Evolutionary conservation across 1,140 invertebrate species (phyloP).

Genomic region (Scaptomyza graminum): DNA sequence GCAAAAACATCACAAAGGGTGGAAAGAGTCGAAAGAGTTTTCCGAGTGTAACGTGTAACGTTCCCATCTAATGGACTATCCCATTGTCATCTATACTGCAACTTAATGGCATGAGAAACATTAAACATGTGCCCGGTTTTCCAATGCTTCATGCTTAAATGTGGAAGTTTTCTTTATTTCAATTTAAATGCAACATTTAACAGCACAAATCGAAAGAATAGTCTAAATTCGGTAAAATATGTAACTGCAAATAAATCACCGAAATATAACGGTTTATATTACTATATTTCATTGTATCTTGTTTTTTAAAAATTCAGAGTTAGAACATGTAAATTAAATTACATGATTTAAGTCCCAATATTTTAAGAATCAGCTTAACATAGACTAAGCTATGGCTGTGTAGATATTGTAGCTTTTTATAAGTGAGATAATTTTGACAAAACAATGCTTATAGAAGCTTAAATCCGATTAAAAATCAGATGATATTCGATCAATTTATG

Average conservation of each 20-base stretch:
- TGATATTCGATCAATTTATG: too few relatives aligned
- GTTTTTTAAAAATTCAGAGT: too few relatives aligned
- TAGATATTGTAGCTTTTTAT: too few relatives aligned
- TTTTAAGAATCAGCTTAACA: too few relatives aligned
- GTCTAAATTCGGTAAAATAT: not conserved
- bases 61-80: slow-evolving; percentile 66
- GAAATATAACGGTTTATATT: not conserved
- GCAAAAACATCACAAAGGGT: slow-evolving; percentile 65
- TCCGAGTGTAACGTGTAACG: too few relatives aligned
- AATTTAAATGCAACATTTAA: not conserved
- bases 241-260: not conserved
- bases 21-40: slow-evolving; percentile 20
- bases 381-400: too few relatives aligned
- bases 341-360: too few relatives aligned
- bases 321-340: too few relatives aligned
- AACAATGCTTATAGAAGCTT: too few relatives aligned
- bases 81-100: slow-evolving; percentile 59
- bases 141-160: slow-evolving; percentile 9
- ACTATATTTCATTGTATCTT: too few relatives aligned
- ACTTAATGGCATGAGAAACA: slow-evolving; percentile 76
- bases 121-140: slow-evolving; percentile 55
- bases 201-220: not conserved
- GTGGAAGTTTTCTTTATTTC: slow-evolving; percentile 1
- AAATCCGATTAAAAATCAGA: too few relatives aligned
- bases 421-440: too few relatives aligned